Evolutionary conservation across 2,113 vertebrate genomes (phyloP).

Genomic region (Peromyscus maniculatus): DNA sequence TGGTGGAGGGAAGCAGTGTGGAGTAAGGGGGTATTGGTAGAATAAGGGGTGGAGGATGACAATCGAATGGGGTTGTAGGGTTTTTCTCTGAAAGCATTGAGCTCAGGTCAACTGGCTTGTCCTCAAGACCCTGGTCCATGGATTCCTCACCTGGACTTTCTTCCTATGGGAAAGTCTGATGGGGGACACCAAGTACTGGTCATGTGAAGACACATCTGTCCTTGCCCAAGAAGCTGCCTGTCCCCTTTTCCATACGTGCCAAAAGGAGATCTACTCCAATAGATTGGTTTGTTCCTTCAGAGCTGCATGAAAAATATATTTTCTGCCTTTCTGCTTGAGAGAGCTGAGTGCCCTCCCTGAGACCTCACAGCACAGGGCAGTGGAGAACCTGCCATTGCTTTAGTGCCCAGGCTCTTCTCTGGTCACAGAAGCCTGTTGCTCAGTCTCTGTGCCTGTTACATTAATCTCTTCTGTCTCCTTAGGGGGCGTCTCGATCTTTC

Average conservation of each 20-base stretch:
- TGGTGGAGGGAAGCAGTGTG: background rate
- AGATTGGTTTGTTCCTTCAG: background rate
- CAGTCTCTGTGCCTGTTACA: rapidly evolving
- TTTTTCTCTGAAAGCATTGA: background rate
- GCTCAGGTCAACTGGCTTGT: background rate
- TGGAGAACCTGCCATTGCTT: rapidly evolving
- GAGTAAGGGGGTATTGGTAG: background rate
- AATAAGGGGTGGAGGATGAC: background rate
- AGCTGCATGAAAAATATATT: background rate
- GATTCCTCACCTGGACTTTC: background rate
- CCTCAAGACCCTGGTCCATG: background rate
- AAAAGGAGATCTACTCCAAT: background rate
- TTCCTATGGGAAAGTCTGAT: background rate
- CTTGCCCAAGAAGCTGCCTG: background rate
- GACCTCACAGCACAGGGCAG: background rate
- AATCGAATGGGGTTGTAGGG: rapidly evolving
- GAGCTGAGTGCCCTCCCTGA: background rate
- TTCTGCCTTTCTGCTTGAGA: background rate
- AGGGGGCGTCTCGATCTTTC: background rate
- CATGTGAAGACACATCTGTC: too few relatives aligned
- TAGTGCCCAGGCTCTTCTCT: rapidly evolving
- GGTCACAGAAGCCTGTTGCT: background rate
- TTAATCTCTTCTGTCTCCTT: background rate
- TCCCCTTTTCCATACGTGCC: background rate
- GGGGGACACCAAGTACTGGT: background rate